Evolutionary conservation across 2,797 vertebrate species (phyloP).

Genomic region (Podargus strigoides): DNA sequence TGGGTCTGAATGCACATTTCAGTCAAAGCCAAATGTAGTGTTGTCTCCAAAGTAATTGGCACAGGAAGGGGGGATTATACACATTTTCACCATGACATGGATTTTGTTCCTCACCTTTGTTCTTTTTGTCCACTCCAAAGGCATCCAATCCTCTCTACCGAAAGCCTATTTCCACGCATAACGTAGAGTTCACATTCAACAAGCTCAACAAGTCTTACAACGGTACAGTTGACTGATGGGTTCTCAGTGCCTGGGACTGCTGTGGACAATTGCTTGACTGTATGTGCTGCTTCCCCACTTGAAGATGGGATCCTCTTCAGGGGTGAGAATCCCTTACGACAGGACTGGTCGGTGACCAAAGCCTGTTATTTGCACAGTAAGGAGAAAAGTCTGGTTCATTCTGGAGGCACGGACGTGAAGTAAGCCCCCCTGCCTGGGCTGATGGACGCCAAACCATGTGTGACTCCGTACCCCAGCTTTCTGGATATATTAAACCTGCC

Average conservation of each 20-base stretch:
- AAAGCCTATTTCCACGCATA: conserved; percentile 86
- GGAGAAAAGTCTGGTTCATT: conserved; percentile 34
- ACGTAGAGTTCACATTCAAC: conserved; percentile 85
- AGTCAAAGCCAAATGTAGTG: neutral
- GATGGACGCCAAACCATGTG: neutral
- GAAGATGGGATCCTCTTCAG: conserved; percentile 47
- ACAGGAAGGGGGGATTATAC: neutral
- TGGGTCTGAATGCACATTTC: neutral
- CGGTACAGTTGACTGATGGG: conserved; percentile 85
- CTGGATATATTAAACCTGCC: conserved; percentile 46
- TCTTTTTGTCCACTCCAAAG: conserved; percentile 63
- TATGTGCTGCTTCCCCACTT: conserved; percentile 24
- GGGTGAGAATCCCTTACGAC: neutral
- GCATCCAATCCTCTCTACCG: conserved; percentile 96
- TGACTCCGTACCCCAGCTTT: neutral
- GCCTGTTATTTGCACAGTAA: conserved; percentile 45
- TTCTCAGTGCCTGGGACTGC: neutral
- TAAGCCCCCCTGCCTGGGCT: neutral
- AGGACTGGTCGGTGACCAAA: conserved; percentile 9
- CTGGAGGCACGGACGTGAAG: neutral
- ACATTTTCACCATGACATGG: fast-evolving
- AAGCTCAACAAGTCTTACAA: conserved; percentile 89
- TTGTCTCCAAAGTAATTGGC: neutral
- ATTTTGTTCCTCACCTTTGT: neutral
- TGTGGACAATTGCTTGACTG: conserved; percentile 40